These are phyloP conservation scores for Diglossa brunneiventris DNA, from an alignment of 2,113 vertebrate genomes.

Conservation along the genomic window DNA sequence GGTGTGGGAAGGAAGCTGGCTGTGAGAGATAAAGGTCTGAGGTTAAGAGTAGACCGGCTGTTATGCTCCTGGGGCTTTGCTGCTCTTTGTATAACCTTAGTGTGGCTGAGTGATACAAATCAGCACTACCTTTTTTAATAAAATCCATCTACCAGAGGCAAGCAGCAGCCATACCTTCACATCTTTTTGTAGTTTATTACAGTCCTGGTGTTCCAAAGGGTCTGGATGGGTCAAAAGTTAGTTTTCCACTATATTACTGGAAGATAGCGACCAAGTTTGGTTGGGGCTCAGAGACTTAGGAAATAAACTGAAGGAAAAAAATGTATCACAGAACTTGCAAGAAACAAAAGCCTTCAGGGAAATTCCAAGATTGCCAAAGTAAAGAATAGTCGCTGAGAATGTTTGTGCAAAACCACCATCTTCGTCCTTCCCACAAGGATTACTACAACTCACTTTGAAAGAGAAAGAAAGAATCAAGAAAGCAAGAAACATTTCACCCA, in stretches of 20 bases:
- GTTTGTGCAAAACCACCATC: conserved; percentile 19
- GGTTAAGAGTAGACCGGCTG: conserved; percentile 67
- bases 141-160: conserved; percentile 40
- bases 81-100: conserved; percentile 70
- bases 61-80: conserved; percentile 63
- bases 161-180: conserved; percentile 22
- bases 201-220: background rate
- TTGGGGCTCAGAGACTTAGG: background rate
- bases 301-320: background rate
- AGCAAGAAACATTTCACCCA: conserved; percentile 4
- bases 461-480: conserved; percentile 48
- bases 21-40: conserved; percentile 72
- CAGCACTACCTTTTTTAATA: conserved; percentile 61
- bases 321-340: background rate
- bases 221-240: background rate
- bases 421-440: conserved; percentile 20
- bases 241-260: background rate
- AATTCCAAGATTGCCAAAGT: conserved; percentile 55
- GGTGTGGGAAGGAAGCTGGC: conserved; percentile 72
- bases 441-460: conserved; percentile 56
- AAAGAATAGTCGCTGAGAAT: background rate
- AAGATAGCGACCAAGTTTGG: background rate
- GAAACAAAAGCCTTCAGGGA: conserved; percentile 20
- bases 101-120: conserved; percentile 65
- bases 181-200: background rate